phyloP scores from a whole-genome alignment of 2,113 vertebrate genomes.

The Glaucidium brasilianum region DNA sequence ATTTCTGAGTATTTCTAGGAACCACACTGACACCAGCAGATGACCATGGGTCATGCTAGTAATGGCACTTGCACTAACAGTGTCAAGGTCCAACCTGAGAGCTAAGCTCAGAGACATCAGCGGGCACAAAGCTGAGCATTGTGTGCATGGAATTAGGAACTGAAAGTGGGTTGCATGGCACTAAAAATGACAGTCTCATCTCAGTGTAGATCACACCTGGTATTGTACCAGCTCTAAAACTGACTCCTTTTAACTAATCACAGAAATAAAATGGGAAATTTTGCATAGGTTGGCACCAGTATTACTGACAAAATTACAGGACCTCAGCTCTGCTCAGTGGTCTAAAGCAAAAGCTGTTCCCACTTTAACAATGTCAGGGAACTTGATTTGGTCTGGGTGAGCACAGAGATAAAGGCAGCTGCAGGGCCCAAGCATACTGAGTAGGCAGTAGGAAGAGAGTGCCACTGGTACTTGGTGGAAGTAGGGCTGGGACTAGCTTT shows the following conservation, averaged over 20 bases:
- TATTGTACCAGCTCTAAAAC: neutral
- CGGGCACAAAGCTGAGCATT: neutral
- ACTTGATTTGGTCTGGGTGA: neutral
- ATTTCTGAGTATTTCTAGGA: neutral
- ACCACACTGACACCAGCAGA: neutral
- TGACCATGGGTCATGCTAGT: neutral
- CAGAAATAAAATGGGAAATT: neutral
- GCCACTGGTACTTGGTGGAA: neutral
- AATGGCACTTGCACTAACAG: neutral
- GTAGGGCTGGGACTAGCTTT: neutral
- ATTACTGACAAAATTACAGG: neutral
- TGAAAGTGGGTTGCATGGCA: fast-evolving
- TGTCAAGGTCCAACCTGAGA: neutral
- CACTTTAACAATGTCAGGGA: neutral
- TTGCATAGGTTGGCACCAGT: neutral
- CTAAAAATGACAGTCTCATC: neutral
- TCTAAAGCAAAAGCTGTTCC: neutral
- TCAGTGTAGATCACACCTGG: neutral
- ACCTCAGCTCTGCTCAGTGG: neutral
- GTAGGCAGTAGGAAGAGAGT: neutral
- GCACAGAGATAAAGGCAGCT: neutral
- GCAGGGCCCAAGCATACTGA: neutral
- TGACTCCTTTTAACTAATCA: neutral
- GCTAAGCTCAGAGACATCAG: neutral
- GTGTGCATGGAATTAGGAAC: neutral